These are phyloP conservation scores for Ginglymostoma cirratum DNA, from an alignment of 2,113 vertebrate species.

Conservation along the genomic window DNA sequence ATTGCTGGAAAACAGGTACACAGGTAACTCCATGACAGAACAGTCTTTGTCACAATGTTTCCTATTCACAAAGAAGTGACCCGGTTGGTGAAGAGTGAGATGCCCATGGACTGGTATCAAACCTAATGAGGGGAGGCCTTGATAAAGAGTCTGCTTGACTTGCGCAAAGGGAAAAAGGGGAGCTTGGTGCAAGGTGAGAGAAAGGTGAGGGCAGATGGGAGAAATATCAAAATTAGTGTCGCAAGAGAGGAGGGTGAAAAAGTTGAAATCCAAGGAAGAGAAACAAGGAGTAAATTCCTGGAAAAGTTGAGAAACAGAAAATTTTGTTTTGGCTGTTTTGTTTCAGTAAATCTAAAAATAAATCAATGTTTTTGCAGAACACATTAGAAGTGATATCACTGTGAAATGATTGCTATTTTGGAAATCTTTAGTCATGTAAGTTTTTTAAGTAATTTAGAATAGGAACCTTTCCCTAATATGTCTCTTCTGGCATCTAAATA, in stretches of 20 bases:
- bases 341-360: conserved; percentile 27
- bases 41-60: background rate
- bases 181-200: background rate
- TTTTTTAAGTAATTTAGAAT: background rate
- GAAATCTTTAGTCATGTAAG: background rate
- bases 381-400: background rate
- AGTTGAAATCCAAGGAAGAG: background rate
- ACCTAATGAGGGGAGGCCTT: background rate
- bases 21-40: background rate
- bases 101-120: background rate
- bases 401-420: background rate
- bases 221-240: background rate
- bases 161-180: background rate
- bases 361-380: background rate
- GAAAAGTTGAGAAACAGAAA: background rate
- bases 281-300: background rate
- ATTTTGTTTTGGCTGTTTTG: background rate
- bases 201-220: background rate
- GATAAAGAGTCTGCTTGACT: background rate
- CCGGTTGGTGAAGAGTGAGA: background rate
- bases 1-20: background rate
- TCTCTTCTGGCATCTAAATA: background rate
- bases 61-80: background rate
- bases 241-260: background rate
- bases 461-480: background rate